A percentile compares a stretch with the other conserved stretches of the same genome.
Evolutionary conservation across 2,113 vertebrate species (phyloP).

Genomic region (Sarotherodon lohbergeri): DNA sequence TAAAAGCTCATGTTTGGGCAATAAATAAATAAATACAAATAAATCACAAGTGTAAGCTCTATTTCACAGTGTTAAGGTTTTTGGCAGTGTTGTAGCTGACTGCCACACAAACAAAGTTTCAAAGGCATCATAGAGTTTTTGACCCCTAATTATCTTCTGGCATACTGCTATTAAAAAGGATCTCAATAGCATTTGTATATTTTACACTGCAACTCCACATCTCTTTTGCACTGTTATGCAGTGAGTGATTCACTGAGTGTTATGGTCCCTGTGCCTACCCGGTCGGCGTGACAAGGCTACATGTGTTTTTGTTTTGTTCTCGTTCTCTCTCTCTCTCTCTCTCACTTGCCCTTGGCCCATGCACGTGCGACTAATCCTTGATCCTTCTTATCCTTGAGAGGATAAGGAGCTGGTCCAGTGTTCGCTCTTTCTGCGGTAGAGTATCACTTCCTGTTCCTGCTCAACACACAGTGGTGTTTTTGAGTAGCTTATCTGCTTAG

Average conservation of each 20-base stretch:
- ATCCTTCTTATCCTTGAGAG: no score
- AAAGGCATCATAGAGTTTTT: not conserved
- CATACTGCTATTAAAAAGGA: not conserved
- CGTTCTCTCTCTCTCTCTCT: not conserved
- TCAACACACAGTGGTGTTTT: no score
- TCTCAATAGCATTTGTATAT: not conserved
- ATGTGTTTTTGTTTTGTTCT: not conserved
- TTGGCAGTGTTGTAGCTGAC: not conserved
- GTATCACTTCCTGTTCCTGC: no score
- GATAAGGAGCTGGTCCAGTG: not conserved
- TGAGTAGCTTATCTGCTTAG: no score
- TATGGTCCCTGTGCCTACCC: not conserved
- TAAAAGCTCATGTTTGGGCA: not conserved
- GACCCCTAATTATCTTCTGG: not conserved
- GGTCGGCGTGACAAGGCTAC: not conserved
- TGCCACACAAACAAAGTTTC: not conserved
- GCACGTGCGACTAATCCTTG: not conserved
- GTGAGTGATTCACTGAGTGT: not conserved
- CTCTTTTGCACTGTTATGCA: not conserved
- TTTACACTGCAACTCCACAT: not conserved
- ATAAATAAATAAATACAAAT: no score
- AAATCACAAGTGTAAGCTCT: not conserved
- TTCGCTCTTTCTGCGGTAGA: not conserved
- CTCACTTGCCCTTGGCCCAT: not conserved
- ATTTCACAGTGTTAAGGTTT: not conserved